Evolutionary conservation across 2,888 invertebrate species (phyloP), one percentile per base, ranked within the genome.

Genomic region (Drymonia ruficornis): DNA sequence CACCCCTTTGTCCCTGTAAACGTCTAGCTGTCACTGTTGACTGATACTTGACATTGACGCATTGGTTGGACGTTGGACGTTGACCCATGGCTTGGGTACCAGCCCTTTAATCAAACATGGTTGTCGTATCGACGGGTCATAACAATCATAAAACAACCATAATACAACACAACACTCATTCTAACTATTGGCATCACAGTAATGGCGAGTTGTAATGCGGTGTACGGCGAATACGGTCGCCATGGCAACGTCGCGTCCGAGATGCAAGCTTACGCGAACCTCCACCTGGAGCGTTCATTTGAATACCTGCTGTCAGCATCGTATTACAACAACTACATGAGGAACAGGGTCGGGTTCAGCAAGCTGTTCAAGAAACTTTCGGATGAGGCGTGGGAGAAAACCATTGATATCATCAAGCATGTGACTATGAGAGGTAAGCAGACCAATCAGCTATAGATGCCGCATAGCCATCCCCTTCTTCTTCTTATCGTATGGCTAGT

Each of bases 331-430:
- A 96, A 96, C 74, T 97, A 95, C 81, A 94, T 95, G 77, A 95
- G 95, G 29, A 96, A 96, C 86, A 93, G 97, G 31, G 94, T 93
- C 19, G 97, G 97, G 4, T 97, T 97, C 85, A 94, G 94, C 70
- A 95, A 95, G 76, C 84, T 97, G 11, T 97, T 96, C 89, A 94
- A 94, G 68, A 94, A 94, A 55, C 84, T 96, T 11, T 96, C 97
- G 0, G 97, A 97, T 69, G 89, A 94, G 12, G 91, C 95, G 6
- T 97, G 97, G 95, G 94, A 94, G 15, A 94, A 96, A 72, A 94
- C 94, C 34, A 95, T 97, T 70, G 94, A 95, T 11, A 74, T 97
- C n/a, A 96, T 97, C 71, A 96, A 97, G 79, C 96, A 96, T 81
- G 93, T 97, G 40, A 93, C 96, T 0, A 94, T 94, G 82, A 95